phyloP scores from a whole-genome alignment of 2,888 invertebrate genomes.

The Octonoba sinensis region DNA sequence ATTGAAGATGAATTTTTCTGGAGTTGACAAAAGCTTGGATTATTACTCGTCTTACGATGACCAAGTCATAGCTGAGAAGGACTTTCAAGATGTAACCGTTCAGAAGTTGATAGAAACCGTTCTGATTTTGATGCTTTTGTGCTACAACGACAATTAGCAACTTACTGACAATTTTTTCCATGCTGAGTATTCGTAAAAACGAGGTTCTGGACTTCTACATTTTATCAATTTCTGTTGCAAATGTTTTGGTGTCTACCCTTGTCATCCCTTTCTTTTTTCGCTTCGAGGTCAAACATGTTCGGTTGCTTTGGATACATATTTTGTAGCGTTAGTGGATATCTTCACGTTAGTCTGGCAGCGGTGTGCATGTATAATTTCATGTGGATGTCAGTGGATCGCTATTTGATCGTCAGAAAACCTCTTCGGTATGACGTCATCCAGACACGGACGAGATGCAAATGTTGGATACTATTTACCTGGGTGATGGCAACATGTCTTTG shows the following conservation, averaged over 20 bases:
- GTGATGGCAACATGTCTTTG: slow-evolving; percentile 95
- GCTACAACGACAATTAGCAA: slow-evolving; percentile 88
- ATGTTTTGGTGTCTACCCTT: slow-evolving; percentile 88
- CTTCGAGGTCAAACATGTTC: slow-evolving; percentile 88
- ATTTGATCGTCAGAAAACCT: slow-evolving; percentile 37
- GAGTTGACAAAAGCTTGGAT: no score
- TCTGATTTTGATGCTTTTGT: slow-evolving; percentile 89
- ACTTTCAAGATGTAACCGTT: slow-evolving; percentile 1
- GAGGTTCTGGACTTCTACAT: slow-evolving; percentile 97
- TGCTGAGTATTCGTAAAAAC: slow-evolving; percentile 76
- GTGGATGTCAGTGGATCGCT: slow-evolving; percentile 96
- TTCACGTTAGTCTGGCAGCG: slow-evolving; percentile 94
- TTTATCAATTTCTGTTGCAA: slow-evolving; percentile 92
- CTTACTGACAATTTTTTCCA: slow-evolving; percentile 88
- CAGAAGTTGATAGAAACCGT: slow-evolving; percentile 77
- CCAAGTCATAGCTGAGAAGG: slow-evolving; percentile 17
- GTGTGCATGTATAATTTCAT: slow-evolving; percentile 95
- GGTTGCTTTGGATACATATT: slow-evolving; percentile 88
- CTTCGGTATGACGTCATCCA: slow-evolving; percentile 86
- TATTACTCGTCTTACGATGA: slow-evolving; percentile 27
- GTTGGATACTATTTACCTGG: slow-evolving; percentile 99
- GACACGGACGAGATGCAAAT: slow-evolving; percentile 88
- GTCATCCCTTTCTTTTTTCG: slow-evolving; percentile 94
- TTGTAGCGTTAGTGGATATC: slow-evolving; percentile 92
- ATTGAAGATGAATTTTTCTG: no score